Conservation (phyloP, 2,888 invertebrate species). For the Nemapogon koenigi region DNA sequence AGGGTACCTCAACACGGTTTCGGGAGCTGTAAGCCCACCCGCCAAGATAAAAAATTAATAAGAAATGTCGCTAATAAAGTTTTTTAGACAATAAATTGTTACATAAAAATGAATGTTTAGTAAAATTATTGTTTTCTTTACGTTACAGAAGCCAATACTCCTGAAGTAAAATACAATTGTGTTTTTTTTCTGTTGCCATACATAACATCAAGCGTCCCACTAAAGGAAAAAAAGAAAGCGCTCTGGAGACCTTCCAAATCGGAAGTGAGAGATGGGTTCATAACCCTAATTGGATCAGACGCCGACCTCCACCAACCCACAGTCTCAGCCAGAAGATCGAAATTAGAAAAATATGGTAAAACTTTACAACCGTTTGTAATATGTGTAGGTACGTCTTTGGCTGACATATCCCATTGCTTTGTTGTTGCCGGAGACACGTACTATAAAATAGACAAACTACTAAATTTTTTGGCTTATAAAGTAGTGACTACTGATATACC, state of each 20-base stretch:
- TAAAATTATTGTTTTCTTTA: no score
- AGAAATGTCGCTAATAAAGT: no score
- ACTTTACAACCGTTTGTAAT: constrained; percentile 5
- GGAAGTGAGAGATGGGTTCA: neutral
- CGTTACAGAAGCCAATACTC: no score
- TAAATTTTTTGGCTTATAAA: no score
- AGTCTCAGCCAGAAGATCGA: neutral
- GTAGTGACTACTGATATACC: no score
- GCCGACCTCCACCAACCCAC: neutral
- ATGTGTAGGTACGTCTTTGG: neutral
- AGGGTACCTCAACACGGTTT: no score
- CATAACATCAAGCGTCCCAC: neutral
- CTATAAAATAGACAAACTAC: neutral
- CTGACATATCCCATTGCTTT: neutral
- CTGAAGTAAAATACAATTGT: no score
- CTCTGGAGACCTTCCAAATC: neutral
- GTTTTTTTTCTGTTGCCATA: neutral
- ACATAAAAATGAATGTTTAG: no score
- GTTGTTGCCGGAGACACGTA: neutral
- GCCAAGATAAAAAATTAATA: no score
- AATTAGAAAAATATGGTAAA: neutral
- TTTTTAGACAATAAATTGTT: no score
- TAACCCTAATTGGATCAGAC: neutral
- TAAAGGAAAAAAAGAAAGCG: neutral
- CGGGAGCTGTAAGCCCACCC: no score